A percentile compares a stretch with the other conserved stretches of the same genome.
phyloP scores from a whole-genome alignment of 1,140 invertebrate genomes.

The Cheumatopsyche charites region DNA sequence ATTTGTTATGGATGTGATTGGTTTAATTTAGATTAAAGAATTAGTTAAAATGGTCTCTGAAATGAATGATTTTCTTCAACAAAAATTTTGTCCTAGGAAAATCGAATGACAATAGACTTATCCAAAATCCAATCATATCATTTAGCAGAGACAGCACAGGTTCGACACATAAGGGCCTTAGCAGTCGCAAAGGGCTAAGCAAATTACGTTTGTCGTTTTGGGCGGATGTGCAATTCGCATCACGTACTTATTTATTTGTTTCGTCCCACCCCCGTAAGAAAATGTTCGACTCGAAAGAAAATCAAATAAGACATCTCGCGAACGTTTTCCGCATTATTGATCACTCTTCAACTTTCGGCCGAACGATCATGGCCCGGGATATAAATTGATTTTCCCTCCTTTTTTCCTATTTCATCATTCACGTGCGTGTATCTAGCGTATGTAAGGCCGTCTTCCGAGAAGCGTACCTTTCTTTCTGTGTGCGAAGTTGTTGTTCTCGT shows the following conservation, averaged over 20 bases:
- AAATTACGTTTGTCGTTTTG: conserved; percentile 44
- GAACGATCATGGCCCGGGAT: conserved; percentile 9
- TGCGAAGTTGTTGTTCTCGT: no score
- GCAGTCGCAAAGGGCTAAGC: conserved; percentile 34
- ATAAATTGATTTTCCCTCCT: conserved; percentile 3
- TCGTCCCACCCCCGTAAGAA: conserved; percentile 30
- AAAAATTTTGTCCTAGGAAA: no score
- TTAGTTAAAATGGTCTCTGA: no score
- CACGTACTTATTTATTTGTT: conserved; percentile 46
- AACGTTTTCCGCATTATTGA: conserved; percentile 40
- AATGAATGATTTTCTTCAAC: no score
- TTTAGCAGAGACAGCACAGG: no score
- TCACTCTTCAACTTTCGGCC: conserved; percentile 28
- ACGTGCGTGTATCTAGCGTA: neutral
- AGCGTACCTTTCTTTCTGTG: no score
- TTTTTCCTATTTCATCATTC: neutral
- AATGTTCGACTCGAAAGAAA: conserved; percentile 42
- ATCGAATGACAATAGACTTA: no score
- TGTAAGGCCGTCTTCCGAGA: no score
- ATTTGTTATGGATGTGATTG: no score
- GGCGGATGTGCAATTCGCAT: conserved; percentile 29
- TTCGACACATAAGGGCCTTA: no score
- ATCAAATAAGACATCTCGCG: conserved; percentile 41
- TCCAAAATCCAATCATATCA: no score
- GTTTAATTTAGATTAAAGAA: no score